Conservation (phyloP, 2,888 invertebrate species). For the Ormia ochracea region DNA sequence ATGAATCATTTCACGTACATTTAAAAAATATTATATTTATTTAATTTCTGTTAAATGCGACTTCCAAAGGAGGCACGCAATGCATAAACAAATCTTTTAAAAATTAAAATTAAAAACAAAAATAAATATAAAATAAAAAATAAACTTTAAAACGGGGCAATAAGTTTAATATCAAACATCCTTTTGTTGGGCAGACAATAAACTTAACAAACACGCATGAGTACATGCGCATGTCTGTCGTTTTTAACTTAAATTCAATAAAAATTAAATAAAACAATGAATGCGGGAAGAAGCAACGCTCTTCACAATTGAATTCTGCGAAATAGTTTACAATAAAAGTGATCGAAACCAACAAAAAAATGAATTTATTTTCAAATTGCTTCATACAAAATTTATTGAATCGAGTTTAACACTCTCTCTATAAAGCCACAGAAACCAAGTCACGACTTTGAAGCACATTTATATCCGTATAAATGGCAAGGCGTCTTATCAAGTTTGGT, state of each 20-base stretch:
- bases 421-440: constrained; percentile 7
- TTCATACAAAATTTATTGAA: constrained; percentile 56
- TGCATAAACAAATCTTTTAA: constrained; percentile 49
- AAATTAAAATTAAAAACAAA: constrained; percentile 2
- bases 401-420: constrained; percentile 49
- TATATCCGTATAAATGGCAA: constrained; percentile 35
- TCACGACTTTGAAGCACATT: constrained; percentile 57
- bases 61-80: constrained; percentile 54
- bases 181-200: constrained; percentile 43
- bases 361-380: constrained; percentile 52
- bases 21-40: not conserved
- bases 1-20: constrained; percentile 1
- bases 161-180: constrained; percentile 51
- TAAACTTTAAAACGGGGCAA: too few species aligned
- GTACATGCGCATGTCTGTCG: not conserved
- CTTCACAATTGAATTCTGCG: constrained; percentile 46
- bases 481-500: not conserved
- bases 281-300: not conserved
- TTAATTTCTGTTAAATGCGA: constrained; percentile 20
- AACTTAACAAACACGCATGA: constrained; percentile 1
- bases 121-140: too few species aligned
- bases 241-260: not conserved
- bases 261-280: not conserved
- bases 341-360: constrained; percentile 5
- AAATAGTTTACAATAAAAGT: constrained; percentile 40